These are phyloP conservation scores for Muraenolepis orangiensis DNA, from an alignment of 2,797 vertebrate genomes.

Conservation along the genomic window DNA sequence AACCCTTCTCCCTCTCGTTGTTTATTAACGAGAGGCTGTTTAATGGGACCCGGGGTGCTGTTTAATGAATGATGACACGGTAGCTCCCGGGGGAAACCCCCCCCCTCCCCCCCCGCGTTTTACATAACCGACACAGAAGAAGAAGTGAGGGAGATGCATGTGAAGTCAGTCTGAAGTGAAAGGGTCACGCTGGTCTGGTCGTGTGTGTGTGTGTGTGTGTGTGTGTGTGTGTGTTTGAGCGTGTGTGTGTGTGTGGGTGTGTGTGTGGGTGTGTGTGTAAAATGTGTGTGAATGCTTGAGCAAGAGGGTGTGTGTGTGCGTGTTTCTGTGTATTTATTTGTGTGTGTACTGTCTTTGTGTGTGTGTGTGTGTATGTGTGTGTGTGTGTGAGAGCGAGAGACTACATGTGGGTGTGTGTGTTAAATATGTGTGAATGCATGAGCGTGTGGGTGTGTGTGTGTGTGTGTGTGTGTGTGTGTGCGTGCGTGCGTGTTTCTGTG, in stretches of 20 bases:
- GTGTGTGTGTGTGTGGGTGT: too few relatives aligned
- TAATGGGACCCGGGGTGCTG: conserved; percentile 73
- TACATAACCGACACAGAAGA: conserved; percentile 68
- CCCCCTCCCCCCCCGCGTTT: conserved; percentile 55
- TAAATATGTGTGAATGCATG: background rate
- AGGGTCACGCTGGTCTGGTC: too few relatives aligned
- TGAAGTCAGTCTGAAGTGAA: background rate
- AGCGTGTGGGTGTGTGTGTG: too few relatives aligned
- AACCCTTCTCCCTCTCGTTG: conserved; percentile 65
- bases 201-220: too few relatives aligned
- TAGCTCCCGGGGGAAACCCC: conserved; percentile 61
- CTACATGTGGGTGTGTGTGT: background rate
- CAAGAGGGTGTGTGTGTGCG: background rate
- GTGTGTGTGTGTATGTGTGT: too few relatives aligned
- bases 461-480: too few relatives aligned
- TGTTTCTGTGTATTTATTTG: too few relatives aligned
- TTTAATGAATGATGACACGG: conserved; percentile 77
- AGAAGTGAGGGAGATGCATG: conserved; percentile 28
- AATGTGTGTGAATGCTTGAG: background rate
- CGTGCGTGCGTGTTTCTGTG: too few relatives aligned
- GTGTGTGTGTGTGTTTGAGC: too few relatives aligned
- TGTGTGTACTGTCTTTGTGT: too few relatives aligned
- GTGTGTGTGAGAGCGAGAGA: background rate
- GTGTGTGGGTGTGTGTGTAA: too few relatives aligned
- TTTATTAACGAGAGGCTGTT: conserved; percentile 76